These are phyloP conservation scores for Plotosus lineatus DNA, from an alignment of 2,113 vertebrate species.

Conservation along the genomic window DNA sequence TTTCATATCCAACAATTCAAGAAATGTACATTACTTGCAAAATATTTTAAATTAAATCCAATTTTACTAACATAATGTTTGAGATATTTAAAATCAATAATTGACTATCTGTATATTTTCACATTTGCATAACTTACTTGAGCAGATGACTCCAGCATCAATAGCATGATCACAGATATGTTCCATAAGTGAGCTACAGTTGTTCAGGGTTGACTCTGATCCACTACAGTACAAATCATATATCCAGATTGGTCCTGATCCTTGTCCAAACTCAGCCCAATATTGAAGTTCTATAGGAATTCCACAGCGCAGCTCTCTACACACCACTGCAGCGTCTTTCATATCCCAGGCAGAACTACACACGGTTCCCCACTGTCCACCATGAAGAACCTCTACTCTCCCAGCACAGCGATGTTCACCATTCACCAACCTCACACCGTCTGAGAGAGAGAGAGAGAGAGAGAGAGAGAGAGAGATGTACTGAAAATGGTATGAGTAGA, in stretches of 20 bases:
- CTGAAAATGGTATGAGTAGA: too few species aligned
- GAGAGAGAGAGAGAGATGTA: background rate
- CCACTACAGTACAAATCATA: too few species aligned
- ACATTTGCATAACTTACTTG: background rate
- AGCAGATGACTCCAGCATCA: too few species aligned
- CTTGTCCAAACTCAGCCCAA: too few species aligned
- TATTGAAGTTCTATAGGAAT: background rate
- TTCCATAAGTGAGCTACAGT: slow-evolving; percentile 2
- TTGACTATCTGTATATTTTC: too few species aligned
- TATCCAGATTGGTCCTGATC: too few species aligned
- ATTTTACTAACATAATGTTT: background rate
- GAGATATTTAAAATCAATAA: too few species aligned
- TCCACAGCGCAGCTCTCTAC: background rate
- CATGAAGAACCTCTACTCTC: slow-evolving; percentile 35
- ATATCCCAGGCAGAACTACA: background rate
- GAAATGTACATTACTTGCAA: background rate
- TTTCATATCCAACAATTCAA: background rate
- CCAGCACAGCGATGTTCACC: slow-evolving; percentile 36
- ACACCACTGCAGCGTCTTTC: slow-evolving; percentile 9
- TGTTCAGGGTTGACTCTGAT: slow-evolving; percentile 10
- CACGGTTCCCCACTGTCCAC: background rate
- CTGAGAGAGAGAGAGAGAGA: background rate
- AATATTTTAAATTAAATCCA: background rate
- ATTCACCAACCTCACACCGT: slow-evolving; percentile 2
- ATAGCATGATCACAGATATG: too few species aligned